Conservation (phyloP, 2,797 vertebrate species). For the Mormyrops attenuatus region DNA sequence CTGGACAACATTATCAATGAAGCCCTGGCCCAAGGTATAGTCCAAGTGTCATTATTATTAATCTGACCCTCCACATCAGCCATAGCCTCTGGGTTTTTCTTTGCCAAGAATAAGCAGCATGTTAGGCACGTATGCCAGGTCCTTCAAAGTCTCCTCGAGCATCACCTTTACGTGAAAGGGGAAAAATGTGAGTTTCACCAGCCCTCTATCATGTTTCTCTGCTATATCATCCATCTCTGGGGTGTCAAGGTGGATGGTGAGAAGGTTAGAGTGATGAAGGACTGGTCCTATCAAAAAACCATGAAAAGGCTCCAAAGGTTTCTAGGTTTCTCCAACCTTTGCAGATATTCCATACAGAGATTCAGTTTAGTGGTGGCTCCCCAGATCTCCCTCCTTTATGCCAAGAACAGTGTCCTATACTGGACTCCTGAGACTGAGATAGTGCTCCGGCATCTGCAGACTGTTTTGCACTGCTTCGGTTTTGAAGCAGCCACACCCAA, state of each 20-base stretch:
- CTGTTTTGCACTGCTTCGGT: neutral
- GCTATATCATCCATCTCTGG: neutral
- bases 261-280: neutral
- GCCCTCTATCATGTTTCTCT: neutral
- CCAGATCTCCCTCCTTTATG: neutral
- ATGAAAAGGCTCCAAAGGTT: neutral
- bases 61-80: neutral
- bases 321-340: neutral
- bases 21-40: neutral
- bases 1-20: neutral
- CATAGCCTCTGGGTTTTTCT: neutral
- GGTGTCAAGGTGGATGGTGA: neutral
- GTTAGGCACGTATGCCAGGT: neutral
- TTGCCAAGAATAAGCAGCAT: neutral
- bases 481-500: neutral
- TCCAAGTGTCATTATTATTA: neutral
- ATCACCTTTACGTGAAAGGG: neutral
- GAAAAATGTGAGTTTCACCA: neutral
- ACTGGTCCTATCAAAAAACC: neutral
- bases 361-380: neutral
- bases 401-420: neutral
- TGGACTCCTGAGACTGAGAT: neutral
- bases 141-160: neutral
- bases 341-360: neutral
- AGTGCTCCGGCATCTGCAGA: neutral